Percentiles rank a stretch among this genome's conserved stretches.
Conservation (phyloP, 92 coral and sea anemone genomes). For the Plumapathes pennacea region DNA sequence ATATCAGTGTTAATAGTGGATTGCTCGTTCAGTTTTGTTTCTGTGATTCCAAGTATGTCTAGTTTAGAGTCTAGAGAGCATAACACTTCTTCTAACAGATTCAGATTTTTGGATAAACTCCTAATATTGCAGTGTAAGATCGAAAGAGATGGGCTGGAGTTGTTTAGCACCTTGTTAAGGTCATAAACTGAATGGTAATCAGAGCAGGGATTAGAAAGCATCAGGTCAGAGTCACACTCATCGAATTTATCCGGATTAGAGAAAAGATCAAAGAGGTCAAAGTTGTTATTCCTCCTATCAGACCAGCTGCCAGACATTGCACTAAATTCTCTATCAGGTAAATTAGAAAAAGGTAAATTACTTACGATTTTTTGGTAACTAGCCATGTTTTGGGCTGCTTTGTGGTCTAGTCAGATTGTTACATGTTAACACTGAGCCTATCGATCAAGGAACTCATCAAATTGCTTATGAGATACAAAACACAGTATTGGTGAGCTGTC, state of each 20-base stretch:
- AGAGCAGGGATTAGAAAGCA: conserved; percentile 37
- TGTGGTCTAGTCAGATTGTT: conserved; percentile 1
- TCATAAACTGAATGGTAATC: conserved; percentile 29
- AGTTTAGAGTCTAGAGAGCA: conserved; percentile 18
- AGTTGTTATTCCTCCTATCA: conserved; percentile 15
- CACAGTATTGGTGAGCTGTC: conserved; percentile 11
- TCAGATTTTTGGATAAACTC: conserved; percentile 24
- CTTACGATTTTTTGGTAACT: conserved; percentile 28
- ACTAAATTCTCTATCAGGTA: conserved; percentile 32
- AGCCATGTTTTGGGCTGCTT: conserved; percentile 6
- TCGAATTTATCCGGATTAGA: conserved; percentile 24
- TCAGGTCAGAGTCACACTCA: conserved; percentile 17
- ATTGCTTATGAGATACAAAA: conserved; percentile 27
- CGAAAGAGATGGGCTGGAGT: conserved; percentile 16
- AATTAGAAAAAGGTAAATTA: conserved; percentile 11
- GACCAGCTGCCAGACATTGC: conserved; percentile 50
- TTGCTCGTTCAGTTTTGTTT: conserved; percentile 38
- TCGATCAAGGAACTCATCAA: conserved; percentile 18
- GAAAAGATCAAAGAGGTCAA: conserved; percentile 33
- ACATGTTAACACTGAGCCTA: not conserved
- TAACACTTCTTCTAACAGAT: conserved; percentile 15
- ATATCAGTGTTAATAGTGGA: conserved; percentile 37
- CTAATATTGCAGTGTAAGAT: conserved; percentile 35
- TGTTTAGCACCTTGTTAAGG: conserved; percentile 8
- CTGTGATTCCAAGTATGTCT: conserved; percentile 41